Evolutionary conservation across 1,140 invertebrate species (phyloP), one percentile per base, ranked within the genome.

Genomic region (Agrypnia vestita): DNA sequence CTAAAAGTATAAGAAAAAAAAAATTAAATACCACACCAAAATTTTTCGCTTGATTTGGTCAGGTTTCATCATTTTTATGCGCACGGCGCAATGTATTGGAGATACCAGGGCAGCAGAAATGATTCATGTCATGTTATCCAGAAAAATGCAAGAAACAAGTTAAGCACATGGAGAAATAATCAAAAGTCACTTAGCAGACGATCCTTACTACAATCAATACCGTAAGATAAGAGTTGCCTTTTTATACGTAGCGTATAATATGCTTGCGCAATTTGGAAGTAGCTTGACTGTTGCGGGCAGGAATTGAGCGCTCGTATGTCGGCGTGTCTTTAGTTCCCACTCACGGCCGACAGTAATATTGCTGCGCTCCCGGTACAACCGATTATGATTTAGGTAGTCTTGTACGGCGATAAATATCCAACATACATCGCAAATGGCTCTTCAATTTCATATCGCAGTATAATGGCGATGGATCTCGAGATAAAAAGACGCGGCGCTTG

Each of bases 371-470:
- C 55, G 55, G 44, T 75, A 46, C 53, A 51, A 44, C 46, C 71
- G 79, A 75, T 76, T 80, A 80, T 77, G 79, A 80, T 75, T 80
- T 69, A 77, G 74, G 62, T 80, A 80, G 74, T 71, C 44, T 56
- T 80, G 79, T 77, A 51, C 43, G 46, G 67, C 64, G 51, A 77
- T 80, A 80, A 80, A 80, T 80, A 64, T 19, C 13, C n/a, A 56
- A 19, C 25, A 35, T 21, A 19, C 55, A 51, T 55, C 55, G 64
- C 53, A 55, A 19, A 53, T 75, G 17, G 49, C 43, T 51, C 46
- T 46, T 69, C 46, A 67, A 13, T 21, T 61, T 61, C 7, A 64
- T 69, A 69, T 49, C 15, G 19, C 64, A 17, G 17, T 69, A 69
- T 46, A 47, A 69, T 49, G 64, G 64, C 64, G 64, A 69, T 69